These are phyloP conservation scores for Knipowitschia caucasica DNA, from an alignment of 2,797 vertebrate species.

Conservation along the genomic window DNA sequence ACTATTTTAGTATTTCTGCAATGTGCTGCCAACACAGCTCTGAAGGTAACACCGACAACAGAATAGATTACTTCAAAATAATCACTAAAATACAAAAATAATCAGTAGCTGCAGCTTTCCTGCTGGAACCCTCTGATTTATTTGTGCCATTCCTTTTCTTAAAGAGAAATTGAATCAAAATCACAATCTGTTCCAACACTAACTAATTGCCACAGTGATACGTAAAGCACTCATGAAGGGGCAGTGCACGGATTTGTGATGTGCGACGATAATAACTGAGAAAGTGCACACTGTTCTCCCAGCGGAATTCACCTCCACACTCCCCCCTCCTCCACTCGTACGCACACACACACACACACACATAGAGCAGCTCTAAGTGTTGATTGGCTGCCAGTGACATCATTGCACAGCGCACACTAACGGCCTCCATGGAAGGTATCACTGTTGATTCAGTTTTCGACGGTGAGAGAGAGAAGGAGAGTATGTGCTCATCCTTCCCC, in stretches of 20 bases:
- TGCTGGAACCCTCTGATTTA: too few species aligned
- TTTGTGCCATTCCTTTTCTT: too few species aligned
- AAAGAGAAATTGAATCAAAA: too few species aligned
- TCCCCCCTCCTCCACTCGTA: conserved; percentile 33
- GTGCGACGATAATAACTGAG: conserved; percentile 57
- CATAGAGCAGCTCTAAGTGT: conserved; percentile 54
- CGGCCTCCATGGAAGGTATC: conserved; percentile 75
- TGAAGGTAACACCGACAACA: too few species aligned
- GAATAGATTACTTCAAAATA: too few species aligned
- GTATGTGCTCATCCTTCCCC: conserved; percentile 28
- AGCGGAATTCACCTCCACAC: conserved; percentile 45
- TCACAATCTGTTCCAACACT: too few species aligned
- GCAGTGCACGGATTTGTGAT: conserved; percentile 26
- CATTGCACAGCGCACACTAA: conserved; percentile 70
- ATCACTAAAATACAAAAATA: too few species aligned
- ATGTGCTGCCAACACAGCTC: too few species aligned
- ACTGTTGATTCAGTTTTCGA: conserved; percentile 66
- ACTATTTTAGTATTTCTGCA: too few species aligned
- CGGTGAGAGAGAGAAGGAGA: conserved; percentile 48
- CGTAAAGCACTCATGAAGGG: conserved; percentile 21
- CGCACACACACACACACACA: conserved; percentile 12
- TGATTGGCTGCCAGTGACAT: conserved; percentile 83
- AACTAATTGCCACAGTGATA: too few species aligned
- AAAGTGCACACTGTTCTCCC: conserved; percentile 49
- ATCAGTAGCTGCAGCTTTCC: too few species aligned